Percentiles rank a stretch among this genome's conserved stretches.
These are phyloP conservation scores for Palloptera scutellata DNA, from an alignment of 2,888 invertebrate species.

Conservation along the genomic window DNA sequence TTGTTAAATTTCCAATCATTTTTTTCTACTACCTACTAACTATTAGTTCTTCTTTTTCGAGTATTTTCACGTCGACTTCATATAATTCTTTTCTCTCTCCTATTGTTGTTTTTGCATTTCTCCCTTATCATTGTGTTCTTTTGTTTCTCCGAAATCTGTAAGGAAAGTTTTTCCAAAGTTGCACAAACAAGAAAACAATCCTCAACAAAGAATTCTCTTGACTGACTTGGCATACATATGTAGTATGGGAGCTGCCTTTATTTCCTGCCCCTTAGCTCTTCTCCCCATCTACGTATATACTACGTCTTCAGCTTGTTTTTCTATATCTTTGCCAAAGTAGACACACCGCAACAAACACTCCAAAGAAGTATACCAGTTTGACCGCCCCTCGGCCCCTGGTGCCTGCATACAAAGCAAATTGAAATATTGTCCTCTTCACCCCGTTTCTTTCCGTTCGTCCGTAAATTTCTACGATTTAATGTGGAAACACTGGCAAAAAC, in stretches of 20 bases:
- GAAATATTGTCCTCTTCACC: neutral
- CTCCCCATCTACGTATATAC: neutral
- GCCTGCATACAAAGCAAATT: neutral
- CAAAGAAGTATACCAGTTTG: conserved; percentile 2
- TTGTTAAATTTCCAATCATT: neutral
- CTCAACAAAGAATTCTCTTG: conserved; percentile 33
- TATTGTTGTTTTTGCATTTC: conserved; percentile 24
- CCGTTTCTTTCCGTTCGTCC: neutral
- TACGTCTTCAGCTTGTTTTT: neutral
- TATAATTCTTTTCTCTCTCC: conserved; percentile 1
- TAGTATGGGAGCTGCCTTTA: neutral
- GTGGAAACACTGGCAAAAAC: conserved; percentile 15
- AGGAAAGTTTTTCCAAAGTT: conserved; percentile 51
- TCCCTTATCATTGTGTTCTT: neutral
- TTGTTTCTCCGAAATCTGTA: conserved; percentile 39
- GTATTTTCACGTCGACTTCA: conserved; percentile 2
- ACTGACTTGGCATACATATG: conserved; percentile 27
- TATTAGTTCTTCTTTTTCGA: neutral
- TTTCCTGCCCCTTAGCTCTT: neutral
- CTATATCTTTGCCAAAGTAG: conserved; percentile 12
- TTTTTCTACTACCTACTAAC: neutral
- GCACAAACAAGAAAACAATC: conserved; percentile 44
- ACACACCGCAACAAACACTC: conserved; percentile 26
- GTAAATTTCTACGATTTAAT: neutral
- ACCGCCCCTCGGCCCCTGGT: conserved; percentile 1